phyloP scores from a whole-genome alignment of 2,113 vertebrate genomes.

The Ochotona curzoniae region DNA sequence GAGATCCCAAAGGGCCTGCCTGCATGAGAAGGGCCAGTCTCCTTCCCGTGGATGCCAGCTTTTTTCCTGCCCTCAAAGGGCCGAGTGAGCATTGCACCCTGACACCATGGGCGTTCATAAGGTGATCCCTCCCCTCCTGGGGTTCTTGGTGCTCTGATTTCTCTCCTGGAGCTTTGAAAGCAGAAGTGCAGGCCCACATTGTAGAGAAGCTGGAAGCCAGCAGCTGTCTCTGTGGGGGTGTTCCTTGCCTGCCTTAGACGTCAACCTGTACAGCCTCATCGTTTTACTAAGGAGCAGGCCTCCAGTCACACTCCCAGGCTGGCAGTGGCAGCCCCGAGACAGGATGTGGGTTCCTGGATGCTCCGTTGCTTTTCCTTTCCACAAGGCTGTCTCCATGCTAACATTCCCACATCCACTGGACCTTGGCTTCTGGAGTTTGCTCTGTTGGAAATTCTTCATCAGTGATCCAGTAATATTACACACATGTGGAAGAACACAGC shows the following conservation, averaged over 20 bases:
- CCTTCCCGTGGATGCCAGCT: not conserved
- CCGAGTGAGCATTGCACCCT: not conserved
- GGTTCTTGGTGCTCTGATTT: not conserved
- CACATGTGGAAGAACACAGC: not conserved
- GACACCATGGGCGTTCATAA: not conserved
- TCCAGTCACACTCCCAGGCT: not conserved
- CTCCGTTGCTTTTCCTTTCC: not conserved
- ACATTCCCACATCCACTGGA: not conserved
- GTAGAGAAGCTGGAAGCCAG: not conserved
- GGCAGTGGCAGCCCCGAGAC: not conserved
- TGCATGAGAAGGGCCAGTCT: not conserved
- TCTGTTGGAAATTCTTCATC: slow-evolving; percentile 38
- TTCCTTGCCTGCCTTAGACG: not conserved
- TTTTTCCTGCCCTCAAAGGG: not conserved
- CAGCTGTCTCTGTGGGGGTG: not conserved
- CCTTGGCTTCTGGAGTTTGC: not conserved
- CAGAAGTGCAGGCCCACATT: not conserved
- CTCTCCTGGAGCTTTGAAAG: not conserved
- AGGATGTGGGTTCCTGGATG: not conserved
- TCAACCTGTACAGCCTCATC: not conserved
- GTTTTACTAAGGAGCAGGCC: not conserved
- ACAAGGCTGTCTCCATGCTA: not conserved
- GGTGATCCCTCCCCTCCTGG: not conserved
- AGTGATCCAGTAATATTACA: not conserved
- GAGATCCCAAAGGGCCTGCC: not conserved